These are phyloP conservation scores for Charadrius vociferus DNA, from an alignment of 2,113 vertebrate species.

Conservation along the genomic window DNA sequence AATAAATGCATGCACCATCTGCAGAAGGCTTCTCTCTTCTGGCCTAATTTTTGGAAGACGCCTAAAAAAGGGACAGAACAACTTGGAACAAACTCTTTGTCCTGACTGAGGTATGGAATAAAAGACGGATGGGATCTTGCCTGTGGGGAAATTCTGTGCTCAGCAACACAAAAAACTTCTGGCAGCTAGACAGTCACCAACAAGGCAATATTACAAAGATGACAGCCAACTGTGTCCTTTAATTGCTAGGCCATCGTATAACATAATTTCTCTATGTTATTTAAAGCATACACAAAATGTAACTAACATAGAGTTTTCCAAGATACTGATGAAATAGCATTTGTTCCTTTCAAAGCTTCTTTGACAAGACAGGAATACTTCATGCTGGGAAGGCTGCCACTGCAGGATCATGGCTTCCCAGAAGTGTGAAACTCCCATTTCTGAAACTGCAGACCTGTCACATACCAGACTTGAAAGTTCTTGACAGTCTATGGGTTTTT, in stretches of 20 bases:
- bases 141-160: not conserved
- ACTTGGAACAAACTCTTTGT: not conserved
- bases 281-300: not conserved
- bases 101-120: not conserved
- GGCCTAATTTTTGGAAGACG: not conserved
- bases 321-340: not conserved
- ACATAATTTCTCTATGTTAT: not conserved
- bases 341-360: slow-evolving; percentile 31
- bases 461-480: not conserved
- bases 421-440: not conserved
- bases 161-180: not conserved
- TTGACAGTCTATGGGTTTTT: not conserved
- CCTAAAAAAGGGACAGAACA: not conserved
- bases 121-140: not conserved
- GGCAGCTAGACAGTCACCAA: not conserved
- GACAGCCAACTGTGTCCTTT: not conserved
- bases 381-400: not conserved
- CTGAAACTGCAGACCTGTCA: not conserved
- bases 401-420: not conserved
- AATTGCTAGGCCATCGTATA: not conserved
- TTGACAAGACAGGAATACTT: slow-evolving; percentile 11
- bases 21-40: not conserved
- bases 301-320: not conserved
- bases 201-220: not conserved
- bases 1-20: not conserved